A percentile compares a stretch with the other conserved stretches of the same genome.
Conservation (phyloP, 1,140 invertebrate genomes). For the Papilio polytes region DNA sequence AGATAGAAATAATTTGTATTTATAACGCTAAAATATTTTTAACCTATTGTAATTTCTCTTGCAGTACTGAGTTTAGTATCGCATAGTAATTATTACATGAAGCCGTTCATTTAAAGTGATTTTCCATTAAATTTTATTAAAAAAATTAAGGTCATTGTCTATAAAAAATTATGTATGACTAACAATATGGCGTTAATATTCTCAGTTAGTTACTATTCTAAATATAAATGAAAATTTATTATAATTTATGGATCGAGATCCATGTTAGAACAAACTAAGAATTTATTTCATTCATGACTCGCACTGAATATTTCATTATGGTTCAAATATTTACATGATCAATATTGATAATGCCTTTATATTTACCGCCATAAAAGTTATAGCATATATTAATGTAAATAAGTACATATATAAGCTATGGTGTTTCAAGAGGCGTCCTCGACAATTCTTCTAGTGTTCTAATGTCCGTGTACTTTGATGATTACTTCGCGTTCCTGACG, state of each 20-base stretch:
- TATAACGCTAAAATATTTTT: constrained; percentile 1
- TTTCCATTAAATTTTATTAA: no score
- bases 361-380: neutral
- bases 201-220: neutral
- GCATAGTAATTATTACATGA: no score
- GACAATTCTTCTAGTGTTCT: no score
- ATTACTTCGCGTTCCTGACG: no score
- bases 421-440: no score
- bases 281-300: constrained; percentile 9
- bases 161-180: no score
- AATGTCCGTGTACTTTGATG: no score
- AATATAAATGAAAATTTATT: constrained; percentile 30
- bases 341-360: constrained; percentile 1
- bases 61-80: no score
- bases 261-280: constrained; percentile 19
- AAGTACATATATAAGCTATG: no score
- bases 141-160: no score
- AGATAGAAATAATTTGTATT: constrained; percentile 4
- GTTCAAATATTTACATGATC: constrained; percentile 29
- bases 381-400: neutral
- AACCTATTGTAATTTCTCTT: no score
- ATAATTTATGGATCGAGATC: constrained; percentile 40
- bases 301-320: constrained; percentile 38
- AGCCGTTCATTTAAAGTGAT: no score
- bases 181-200: constrained; percentile 4